Evolutionary conservation across 2,113 vertebrate species (phyloP), one percentile per base, ranked within the genome.

Genomic region (Myxocyprinus asiaticus): DNA sequence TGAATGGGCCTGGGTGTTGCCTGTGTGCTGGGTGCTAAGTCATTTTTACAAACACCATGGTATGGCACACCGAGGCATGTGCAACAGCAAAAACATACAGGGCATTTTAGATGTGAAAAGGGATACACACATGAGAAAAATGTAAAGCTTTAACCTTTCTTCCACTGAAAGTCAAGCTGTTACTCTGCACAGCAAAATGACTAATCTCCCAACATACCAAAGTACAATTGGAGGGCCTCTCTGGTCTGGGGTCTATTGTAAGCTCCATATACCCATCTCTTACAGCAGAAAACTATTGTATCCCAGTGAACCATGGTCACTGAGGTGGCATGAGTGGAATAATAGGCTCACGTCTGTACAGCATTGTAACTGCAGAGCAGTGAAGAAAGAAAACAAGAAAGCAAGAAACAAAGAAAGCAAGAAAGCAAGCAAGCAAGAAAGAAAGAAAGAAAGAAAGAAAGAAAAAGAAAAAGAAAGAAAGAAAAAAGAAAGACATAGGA

Each of bases 81-180:
- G 80, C 63, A 76, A 62, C 50, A 75, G 77, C 58, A 33, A n/a
- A 11, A 70, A 56, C 62, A 67, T 42, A 47, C 44, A 72, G 47
- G 51, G n/a, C 82, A 77, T 43, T 45, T 44, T 15, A 44, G 69
- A 66, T 50, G 69, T 53, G 63, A 78, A 63, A 14, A 68, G 48
- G 47, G 42, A 67, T 17, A 73, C 17, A 71, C 66, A 80, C 64
- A 65, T 55, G 53, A 55, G 68, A 53, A 47, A 50, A 56, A 58
- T 15, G 56, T 48, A 68, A 75, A 69, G 65, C 22, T 33, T 67
- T 74, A 42, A 72, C 73, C 82, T 64, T 79, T 77, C 33, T 68
- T 73, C 79, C 47, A 73, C 75, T 79, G 69, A 79, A 76, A 85
- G 83, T 84, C 84, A 77, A 80, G 61, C 82, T 80, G 85, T 84